Base-by-base conservation (phyloP, 2,797 vertebrate species). In the Scarus forsteni region DNA sequence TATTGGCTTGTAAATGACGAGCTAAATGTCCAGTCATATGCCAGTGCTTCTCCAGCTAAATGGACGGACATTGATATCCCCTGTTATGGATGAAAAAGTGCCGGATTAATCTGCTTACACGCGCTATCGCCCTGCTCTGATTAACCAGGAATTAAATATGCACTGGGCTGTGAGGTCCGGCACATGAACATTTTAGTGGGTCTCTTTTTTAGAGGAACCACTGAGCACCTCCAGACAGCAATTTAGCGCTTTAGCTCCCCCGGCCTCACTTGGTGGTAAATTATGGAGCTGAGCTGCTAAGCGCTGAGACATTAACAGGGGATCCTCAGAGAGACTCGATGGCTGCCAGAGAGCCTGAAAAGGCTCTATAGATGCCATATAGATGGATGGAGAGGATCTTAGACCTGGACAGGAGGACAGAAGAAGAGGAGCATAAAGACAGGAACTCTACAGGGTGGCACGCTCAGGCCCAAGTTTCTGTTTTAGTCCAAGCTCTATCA, bases 131-230 rank as follows among this genome's bases (percentile, higher is more conserved):
- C 88, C 70, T 66, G 55, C 60, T 54, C 85, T 91, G 89, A 93
- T 94, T 92, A 90, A 90, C 89, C 85, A 81, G 85, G 88, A 92
- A 91, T 92, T 92, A 88, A 85, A 88, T 89, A 90, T 89, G 82
- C 87, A 66, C 70, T 38, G 58, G 70, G 83, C 40, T 73, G 66
- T 19, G 1, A 64, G 15, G 61, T 80, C 83, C 87, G 88, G 83
- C 70, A 75, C 79, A 55, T 74, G 89, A 92, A 86, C 81, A 70
- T 90, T 88, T 88, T 62, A 86, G 75, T 36, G 15, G 27, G 61
- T 76, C 50, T 55, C 75, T 54, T 79, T 84, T 83, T 54, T 34
- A 81, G 84, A 85, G 84, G 73, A 90, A 73, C 70, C 73, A 43
- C 83, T 19, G 69, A 88, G 79, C 64, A 86, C 93, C 86, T 90